Conservation (phyloP, 1,140 invertebrate species). For the Platyscapa corneri region DNA sequence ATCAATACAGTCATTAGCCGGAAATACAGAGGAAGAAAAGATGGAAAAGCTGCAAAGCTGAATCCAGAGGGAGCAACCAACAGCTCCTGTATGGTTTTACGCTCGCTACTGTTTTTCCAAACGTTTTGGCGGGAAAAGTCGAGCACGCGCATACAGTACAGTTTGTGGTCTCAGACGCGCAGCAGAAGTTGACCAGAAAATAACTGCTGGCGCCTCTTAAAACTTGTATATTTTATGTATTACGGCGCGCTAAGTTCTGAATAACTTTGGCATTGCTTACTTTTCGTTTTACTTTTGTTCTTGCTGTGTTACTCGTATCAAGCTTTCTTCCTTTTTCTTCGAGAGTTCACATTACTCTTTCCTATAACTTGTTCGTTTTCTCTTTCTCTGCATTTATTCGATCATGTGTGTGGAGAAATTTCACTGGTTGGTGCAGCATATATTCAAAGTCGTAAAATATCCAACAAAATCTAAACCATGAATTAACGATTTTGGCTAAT, state of each 20-base stretch:
- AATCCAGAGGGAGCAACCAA: not conserved
- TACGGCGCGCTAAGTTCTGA: conserved; percentile 8
- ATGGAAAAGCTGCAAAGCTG: not conserved
- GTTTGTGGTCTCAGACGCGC: not conserved
- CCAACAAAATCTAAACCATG: not conserved
- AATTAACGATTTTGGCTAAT: not conserved
- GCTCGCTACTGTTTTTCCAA: not conserved
- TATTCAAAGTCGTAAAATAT: not conserved
- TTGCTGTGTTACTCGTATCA: not conserved
- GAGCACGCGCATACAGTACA: conserved; percentile 9
- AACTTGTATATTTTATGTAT: conserved; percentile 48
- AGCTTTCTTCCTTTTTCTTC: not conserved
- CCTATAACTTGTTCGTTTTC: not conserved
- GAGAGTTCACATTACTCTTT: not conserved
- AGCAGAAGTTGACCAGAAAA: conserved; percentile 32
- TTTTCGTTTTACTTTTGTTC: not conserved
- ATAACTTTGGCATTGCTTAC: conserved; percentile 44
- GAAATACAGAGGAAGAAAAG: not conserved
- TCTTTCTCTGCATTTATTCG: not conserved
- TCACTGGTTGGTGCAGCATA: not conserved
- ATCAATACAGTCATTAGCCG: not conserved
- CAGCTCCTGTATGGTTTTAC: not conserved
- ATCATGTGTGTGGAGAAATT: not conserved
- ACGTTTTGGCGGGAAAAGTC: conserved; percentile 43
- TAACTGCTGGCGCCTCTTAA: conserved; percentile 28